These are phyloP conservation scores for Rhinichthys osculus DNA, from an alignment of 2,797 vertebrate genomes.

Conservation along the genomic window DNA sequence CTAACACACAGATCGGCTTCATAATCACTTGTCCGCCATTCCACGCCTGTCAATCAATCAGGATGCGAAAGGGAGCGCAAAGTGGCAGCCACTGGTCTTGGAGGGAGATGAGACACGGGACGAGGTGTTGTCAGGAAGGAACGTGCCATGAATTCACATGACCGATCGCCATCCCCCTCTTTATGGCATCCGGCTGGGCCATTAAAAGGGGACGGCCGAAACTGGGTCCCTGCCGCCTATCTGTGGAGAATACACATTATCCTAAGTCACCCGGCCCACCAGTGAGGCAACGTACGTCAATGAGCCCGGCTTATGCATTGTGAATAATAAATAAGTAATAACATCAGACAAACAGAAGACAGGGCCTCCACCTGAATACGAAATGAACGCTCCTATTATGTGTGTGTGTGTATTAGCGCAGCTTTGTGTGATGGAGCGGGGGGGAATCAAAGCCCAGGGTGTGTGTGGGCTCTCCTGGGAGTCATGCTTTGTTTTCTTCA, in stretches of 20 bases:
- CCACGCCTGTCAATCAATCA: conserved; percentile 71
- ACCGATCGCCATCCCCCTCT: conserved; percentile 21
- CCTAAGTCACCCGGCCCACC: conserved; percentile 51
- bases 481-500: conserved; percentile 51
- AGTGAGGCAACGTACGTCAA: conserved; percentile 44
- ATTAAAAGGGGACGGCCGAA: conserved; percentile 46
- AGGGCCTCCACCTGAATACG: conserved; percentile 60
- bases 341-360: conserved; percentile 60
- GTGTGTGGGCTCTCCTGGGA: conserved; percentile 49
- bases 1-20: conserved; percentile 48
- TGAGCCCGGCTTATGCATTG: conserved; percentile 47
- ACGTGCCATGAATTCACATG: conserved; percentile 46
- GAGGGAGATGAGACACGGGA: conserved; percentile 36
- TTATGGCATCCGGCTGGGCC: conserved; percentile 40
- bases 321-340: conserved; percentile 66
- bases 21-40: conserved; percentile 54
- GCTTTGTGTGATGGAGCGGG: conserved; percentile 36
- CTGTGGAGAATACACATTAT: conserved; percentile 58
- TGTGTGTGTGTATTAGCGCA: conserved; percentile 4
- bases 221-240: conserved; percentile 38
- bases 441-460: conserved; percentile 58
- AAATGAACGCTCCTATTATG: conserved; percentile 49
- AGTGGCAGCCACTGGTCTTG: conserved; percentile 55
- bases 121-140: conserved; percentile 38
- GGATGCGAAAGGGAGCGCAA: conserved; percentile 35